These are phyloP conservation scores for Drosophila sulfurigaster DNA, from an alignment of 1,140 invertebrate genomes.

Conservation along the genomic window DNA sequence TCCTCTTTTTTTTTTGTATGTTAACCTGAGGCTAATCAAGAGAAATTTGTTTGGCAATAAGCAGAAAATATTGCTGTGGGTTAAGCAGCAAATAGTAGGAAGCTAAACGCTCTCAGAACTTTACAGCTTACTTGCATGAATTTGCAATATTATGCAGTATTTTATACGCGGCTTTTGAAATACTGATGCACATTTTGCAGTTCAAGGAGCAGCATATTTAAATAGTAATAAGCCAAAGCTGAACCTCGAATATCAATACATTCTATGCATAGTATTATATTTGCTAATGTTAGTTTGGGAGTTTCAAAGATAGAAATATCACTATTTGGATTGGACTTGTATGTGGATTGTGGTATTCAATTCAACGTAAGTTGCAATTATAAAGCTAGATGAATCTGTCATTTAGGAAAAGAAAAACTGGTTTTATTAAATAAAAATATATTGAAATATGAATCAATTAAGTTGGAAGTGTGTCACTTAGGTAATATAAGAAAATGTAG, in stretches of 20 bases:
- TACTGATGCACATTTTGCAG: neutral
- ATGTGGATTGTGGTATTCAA: too few species aligned
- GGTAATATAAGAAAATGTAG: too few species aligned
- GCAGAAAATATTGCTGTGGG: neutral
- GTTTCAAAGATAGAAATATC: too few species aligned
- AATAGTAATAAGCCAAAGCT: neutral
- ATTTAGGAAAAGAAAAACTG: too few species aligned
- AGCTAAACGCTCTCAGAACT: neutral
- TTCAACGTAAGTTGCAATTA: too few species aligned
- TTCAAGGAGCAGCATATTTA: neutral
- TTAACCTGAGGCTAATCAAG: constrained; percentile 25
- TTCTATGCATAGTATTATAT: too few species aligned
- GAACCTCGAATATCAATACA: neutral
- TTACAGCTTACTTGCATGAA: neutral
- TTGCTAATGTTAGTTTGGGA: too few species aligned
- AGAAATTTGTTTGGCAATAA: constrained; percentile 9
- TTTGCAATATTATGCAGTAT: neutral
- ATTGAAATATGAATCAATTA: too few species aligned
- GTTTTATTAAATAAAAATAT: too few species aligned
- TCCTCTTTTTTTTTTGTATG: neutral
- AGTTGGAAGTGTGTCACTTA: too few species aligned
- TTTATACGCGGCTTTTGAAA: neutral
- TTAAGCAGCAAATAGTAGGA: neutral
- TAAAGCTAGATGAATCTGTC: too few species aligned
- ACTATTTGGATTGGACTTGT: too few species aligned